phyloP scores from a whole-genome alignment of 2,113 vertebrate species.

The Neomonachus schauinslandi region DNA sequence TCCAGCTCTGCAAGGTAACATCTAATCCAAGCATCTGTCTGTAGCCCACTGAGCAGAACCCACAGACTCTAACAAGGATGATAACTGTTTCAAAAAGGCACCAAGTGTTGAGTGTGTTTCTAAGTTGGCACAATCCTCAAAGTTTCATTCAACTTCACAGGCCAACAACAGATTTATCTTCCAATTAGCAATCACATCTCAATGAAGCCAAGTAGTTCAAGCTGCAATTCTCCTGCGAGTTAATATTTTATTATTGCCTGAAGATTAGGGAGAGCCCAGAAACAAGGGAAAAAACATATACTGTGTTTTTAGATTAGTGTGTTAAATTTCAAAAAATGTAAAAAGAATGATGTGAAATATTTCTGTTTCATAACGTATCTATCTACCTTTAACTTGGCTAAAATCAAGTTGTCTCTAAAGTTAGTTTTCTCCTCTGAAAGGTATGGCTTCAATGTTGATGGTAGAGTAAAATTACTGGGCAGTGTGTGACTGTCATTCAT shows the following conservation, averaged over 20 bases:
- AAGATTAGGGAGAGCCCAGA: not conserved
- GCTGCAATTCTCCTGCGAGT: not conserved
- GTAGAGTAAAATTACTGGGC: not conserved
- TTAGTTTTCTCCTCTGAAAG: not conserved
- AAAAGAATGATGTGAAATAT: not conserved
- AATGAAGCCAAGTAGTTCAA: not conserved
- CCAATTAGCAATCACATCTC: not conserved
- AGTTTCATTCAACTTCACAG: not conserved
- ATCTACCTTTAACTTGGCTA: not conserved
- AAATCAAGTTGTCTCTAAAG: not conserved
- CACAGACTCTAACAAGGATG: not conserved
- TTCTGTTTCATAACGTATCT: not conserved
- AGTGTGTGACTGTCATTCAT: not conserved
- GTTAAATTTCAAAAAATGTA: not conserved
- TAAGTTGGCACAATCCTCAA: not conserved
- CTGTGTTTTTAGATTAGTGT: not conserved
- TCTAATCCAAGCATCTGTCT: not conserved
- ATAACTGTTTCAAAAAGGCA: slow-evolving; percentile 18
- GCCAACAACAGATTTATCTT: not conserved
- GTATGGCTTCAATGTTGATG: not conserved
- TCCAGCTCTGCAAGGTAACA: not conserved
- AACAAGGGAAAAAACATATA: not conserved
- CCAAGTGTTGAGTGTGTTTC: not conserved
- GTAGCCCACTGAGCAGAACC: not conserved
- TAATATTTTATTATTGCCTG: not conserved